Percentiles rank a stretch among this genome's conserved stretches.
These are phyloP conservation scores for Dipodomys ordii DNA, from an alignment of 2,113 vertebrate species.

Conservation along the genomic window DNA sequence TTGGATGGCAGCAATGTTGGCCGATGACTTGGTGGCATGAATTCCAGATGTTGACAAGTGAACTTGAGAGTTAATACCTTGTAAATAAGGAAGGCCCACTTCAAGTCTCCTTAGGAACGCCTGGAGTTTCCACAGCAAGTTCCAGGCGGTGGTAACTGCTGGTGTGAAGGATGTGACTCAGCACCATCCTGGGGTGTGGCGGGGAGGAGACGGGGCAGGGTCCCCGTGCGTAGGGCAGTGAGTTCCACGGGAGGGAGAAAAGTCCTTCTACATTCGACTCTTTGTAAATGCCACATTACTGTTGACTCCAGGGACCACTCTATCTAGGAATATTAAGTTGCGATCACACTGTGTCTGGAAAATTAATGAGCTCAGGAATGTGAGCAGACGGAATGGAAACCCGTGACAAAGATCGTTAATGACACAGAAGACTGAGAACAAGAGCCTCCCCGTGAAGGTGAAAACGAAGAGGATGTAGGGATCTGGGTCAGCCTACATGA, in stretches of 20 bases:
- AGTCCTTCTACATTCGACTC: not conserved
- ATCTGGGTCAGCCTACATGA: not conserved
- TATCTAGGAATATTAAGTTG: not conserved
- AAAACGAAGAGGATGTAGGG: not conserved
- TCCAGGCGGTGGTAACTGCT: not conserved
- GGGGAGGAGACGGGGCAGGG: not conserved
- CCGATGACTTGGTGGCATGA: not conserved
- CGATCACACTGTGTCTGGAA: not conserved
- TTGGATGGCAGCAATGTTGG: constrained; percentile 2
- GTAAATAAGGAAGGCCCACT: not conserved
- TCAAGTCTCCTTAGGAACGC: not conserved
- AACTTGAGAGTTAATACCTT: constrained; percentile 6
- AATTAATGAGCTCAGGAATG: constrained; percentile 8
- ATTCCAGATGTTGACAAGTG: constrained; percentile 28
- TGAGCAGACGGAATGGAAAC: not conserved
- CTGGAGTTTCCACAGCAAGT: not conserved
- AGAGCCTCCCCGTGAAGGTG: constrained; percentile 8
- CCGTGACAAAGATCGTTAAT: not conserved
- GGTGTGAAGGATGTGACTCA: not conserved
- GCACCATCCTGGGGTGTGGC: not conserved
- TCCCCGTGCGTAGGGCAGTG: no score
- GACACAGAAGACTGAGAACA: not conserved
- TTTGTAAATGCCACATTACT: not conserved
- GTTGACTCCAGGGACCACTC: not conserved
- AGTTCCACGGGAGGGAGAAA: not conserved